Percentiles rank a stretch among this genome's conserved stretches.
Evolutionary conservation across 2,113 vertebrate species (phyloP).

Genomic region (Reinhardtius hippoglossoides): DNA sequence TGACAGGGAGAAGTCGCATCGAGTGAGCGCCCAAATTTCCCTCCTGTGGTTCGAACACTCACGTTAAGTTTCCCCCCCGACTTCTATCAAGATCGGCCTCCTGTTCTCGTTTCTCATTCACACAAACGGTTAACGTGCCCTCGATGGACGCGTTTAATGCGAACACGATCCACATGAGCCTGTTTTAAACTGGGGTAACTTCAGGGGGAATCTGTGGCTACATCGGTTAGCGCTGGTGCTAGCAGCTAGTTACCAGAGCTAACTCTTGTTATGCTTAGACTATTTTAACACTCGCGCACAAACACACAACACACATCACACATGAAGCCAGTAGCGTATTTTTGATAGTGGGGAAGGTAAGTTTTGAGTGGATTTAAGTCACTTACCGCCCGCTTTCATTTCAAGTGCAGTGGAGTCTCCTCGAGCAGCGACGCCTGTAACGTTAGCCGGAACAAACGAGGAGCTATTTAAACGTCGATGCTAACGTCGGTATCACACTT

Average conservation of each 20-base stretch:
- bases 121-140: neutral
- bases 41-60: slow-evolving; percentile 64
- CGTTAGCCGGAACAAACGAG: slow-evolving; percentile 13
- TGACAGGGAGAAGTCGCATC: slow-evolving; percentile 17
- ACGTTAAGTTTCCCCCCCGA: neutral
- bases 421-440: slow-evolving; percentile 6
- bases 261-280: neutral
- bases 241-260: slow-evolving; percentile 3
- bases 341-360: neutral
- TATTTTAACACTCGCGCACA: neutral
- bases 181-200: neutral
- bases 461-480: slow-evolving; percentile 33
- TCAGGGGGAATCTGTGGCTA: neutral
- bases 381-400: slow-evolving; percentile 87
- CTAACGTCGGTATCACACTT: neutral
- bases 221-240: slow-evolving; percentile 17
- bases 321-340: neutral
- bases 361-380: neutral
- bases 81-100: neutral
- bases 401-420: slow-evolving; percentile 65
- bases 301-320: neutral
- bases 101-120: too few species aligned
- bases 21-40: slow-evolving; percentile 82
- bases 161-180: neutral
- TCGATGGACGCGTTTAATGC: neutral